phyloP scores from a whole-genome alignment of 2,888 invertebrate genomes.

The Xanthorhoe spadicearia region DNA sequence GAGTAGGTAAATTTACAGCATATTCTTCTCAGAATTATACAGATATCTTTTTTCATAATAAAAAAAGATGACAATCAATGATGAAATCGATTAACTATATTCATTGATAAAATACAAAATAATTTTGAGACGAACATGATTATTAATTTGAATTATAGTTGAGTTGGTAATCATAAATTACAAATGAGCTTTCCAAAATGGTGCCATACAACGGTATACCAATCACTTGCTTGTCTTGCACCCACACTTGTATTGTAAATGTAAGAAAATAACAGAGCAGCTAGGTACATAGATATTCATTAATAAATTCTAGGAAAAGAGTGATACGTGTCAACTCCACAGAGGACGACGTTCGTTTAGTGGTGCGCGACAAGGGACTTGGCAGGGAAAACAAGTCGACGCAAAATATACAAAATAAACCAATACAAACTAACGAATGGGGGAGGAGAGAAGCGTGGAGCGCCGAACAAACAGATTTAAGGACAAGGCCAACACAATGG shows the following conservation, averaged over 20 bases:
- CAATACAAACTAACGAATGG: slow-evolving; percentile 91
- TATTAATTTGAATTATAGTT: neutral
- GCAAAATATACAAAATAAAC: slow-evolving; percentile 89
- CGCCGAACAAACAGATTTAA: slow-evolving; percentile 88
- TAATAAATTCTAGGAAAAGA: slow-evolving; percentile 89
- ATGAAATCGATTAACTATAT: neutral
- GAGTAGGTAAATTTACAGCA: slow-evolving; percentile 53
- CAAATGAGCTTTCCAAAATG: slow-evolving; percentile 3
- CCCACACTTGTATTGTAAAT: slow-evolving; percentile 31
- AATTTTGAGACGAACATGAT: neutral
- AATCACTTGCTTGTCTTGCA: slow-evolving; percentile 29
- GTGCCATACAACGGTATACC: slow-evolving; percentile 1
- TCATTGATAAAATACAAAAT: slow-evolving; percentile 1
- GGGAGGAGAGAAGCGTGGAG: slow-evolving; percentile 94
- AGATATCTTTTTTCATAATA: neutral
- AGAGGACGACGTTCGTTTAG: slow-evolving; percentile 90
- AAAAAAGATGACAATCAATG: neutral
- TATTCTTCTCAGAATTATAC: slow-evolving; percentile 6
- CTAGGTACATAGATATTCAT: slow-evolving; percentile 83
- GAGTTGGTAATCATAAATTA: neutral
- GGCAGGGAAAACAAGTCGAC: slow-evolving; percentile 90
- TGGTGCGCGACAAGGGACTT: slow-evolving; percentile 89
- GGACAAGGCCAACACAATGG: slow-evolving; percentile 89
- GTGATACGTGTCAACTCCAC: slow-evolving; percentile 90
- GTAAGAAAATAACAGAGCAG: slow-evolving; percentile 47